phyloP scores from a whole-genome alignment of 2,113 vertebrate genomes.

The Platichthys flesus region DNA sequence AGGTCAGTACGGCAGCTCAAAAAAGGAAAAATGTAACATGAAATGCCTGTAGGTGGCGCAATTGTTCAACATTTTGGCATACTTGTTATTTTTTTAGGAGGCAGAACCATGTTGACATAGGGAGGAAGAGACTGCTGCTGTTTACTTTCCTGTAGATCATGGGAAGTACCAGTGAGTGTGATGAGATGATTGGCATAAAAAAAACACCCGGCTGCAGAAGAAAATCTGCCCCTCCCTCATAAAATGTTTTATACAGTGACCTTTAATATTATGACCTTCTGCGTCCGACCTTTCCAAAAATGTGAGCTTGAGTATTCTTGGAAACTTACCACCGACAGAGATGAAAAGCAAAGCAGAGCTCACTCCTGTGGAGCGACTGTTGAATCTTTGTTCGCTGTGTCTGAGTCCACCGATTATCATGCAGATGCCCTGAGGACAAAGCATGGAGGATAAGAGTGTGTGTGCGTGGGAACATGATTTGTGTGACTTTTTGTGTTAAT shows the following conservation, averaged over 20 bases:
- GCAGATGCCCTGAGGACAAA: constrained; percentile 84
- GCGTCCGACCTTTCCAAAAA: neutral
- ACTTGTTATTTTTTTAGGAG: too few species aligned
- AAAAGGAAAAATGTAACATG: neutral
- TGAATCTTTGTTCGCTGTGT: constrained; percentile 90
- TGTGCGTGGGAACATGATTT: neutral
- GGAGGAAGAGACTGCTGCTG: neutral
- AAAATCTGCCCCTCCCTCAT: neutral
- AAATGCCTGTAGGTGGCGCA: constrained; percentile 1
- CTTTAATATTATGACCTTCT: neutral
- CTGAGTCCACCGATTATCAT: constrained; percentile 90
- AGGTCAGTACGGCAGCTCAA: neutral
- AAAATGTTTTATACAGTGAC: neutral
- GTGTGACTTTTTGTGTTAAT: neutral
- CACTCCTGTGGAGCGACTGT: constrained; percentile 88
- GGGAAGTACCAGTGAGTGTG: neutral
- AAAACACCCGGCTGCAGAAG: neutral
- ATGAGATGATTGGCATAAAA: neutral
- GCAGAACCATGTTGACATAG: neutral
- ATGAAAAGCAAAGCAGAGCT: constrained; percentile 89
- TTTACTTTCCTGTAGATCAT: neutral
- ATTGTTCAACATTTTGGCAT: neutral
- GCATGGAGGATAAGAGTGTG: neutral
- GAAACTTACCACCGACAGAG: constrained; percentile 84
- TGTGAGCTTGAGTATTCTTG: constrained; percentile 30